Evolutionary conservation across 2,797 vertebrate genomes (phyloP), one percentile per base, ranked within the genome.

Genomic region (Peromyscus nudipes): DNA sequence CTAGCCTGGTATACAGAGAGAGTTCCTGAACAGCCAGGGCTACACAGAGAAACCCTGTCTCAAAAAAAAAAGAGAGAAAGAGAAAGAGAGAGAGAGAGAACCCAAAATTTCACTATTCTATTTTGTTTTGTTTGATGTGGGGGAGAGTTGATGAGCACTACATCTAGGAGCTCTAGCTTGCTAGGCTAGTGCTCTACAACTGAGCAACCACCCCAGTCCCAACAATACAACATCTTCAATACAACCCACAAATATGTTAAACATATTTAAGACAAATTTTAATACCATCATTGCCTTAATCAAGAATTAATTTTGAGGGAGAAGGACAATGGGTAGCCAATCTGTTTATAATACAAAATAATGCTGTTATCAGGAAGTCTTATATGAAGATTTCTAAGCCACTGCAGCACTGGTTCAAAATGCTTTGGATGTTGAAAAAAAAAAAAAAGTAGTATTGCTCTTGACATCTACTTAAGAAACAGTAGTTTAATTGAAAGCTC

Each of bases 401-500:
- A 86, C 16, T 65, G 29, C 14, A 88, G 76, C 37, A 69, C 5
- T 77, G n/a, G 69, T 62, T 94, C 75, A 89, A 92, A 92, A 89
- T 0, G 27, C 40, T 34, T 1, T 34, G 82, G 8, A 37, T 37
- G 67, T 2, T 80, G 65, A n/a, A n/a, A 76, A 81, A 95, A 87
- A 57, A 43, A 57, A 80, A 77, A 95, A 91, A 60, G n/a, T 5
- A 29, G 75, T 37, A 89, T 14, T 86, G 55, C 65, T 77, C 87
- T 96, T 73, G n/a, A 88, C 84, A 80, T 75, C 62, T 85, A 65
- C 16, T 93, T 49, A 95, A 60, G 76, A 94, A 88, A 65, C 9
- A 96, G 77, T 34, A 84, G 6, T 27, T 81, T 96, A 90, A 96
- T n/a, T 37, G 40, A 79, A 97, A 96, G 40, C 40, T 62, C 73